phyloP scores from a whole-genome alignment of 2,113 vertebrate species.

The Hypocryptadius cinnamomeus region DNA sequence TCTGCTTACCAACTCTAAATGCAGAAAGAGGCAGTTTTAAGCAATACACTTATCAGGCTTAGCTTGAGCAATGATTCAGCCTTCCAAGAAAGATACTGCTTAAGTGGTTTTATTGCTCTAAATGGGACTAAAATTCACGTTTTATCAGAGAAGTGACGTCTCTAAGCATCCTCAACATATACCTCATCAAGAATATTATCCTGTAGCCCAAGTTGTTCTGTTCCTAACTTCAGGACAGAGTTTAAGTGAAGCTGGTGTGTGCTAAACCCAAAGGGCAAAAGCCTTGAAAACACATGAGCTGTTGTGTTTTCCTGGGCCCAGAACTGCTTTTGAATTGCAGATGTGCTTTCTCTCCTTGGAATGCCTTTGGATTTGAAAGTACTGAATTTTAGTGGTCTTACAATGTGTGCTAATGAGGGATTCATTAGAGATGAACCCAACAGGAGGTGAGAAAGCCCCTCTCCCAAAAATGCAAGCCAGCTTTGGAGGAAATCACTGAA shows the following conservation, averaged over 20 bases:
- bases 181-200: neutral
- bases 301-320: neutral
- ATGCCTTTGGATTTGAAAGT: neutral
- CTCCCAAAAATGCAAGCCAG: neutral
- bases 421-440: neutral
- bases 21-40: neutral
- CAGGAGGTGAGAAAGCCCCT: neutral
- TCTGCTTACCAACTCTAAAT: neutral
- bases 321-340: neutral
- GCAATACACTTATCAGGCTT: neutral
- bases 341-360: neutral
- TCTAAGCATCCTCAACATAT: neutral
- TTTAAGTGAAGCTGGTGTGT: neutral
- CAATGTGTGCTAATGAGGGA: neutral
- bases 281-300: neutral
- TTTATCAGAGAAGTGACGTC: neutral
- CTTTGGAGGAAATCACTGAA: neutral
- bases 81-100: neutral
- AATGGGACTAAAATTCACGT: constrained; percentile 13
- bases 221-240: neutral
- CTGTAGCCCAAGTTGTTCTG: neutral
- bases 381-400: neutral
- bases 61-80: neutral
- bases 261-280: neutral
- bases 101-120: neutral